Evolutionary conservation across 1,140 invertebrate genomes (phyloP).

Genomic region (Anagrus nilaparvatae): DNA sequence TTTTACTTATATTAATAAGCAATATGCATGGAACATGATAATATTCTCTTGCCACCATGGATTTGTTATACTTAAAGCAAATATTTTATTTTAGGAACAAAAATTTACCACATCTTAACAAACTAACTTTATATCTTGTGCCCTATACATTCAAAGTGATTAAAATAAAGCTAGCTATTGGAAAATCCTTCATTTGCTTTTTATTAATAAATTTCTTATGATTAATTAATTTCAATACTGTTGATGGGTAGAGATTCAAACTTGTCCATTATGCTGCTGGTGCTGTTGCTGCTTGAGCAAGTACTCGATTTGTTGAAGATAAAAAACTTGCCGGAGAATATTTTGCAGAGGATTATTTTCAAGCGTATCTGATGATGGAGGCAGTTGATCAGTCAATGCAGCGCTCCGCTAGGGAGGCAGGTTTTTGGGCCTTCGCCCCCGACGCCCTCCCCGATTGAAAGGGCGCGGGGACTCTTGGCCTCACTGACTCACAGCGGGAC

Average conservation of each 20-base stretch:
- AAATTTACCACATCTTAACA: too few species aligned
- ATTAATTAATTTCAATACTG: constrained; percentile 47
- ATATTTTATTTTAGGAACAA: too few species aligned
- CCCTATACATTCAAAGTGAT: too few species aligned
- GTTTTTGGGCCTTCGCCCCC: constrained; percentile 45
- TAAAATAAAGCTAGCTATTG: too few species aligned
- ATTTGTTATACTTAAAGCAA: too few species aligned
- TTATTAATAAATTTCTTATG: too few species aligned
- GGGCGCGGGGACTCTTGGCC: constrained; percentile 47
- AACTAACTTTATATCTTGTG: too few species aligned
- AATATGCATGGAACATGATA: too few species aligned
- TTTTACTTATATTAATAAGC: too few species aligned
- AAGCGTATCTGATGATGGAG: constrained; percentile 17
- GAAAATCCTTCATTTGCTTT: too few species aligned
- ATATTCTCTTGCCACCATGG: too few species aligned
- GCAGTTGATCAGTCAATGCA: constrained; percentile 17
- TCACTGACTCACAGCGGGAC: constrained; percentile 66
- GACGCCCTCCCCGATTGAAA: constrained; percentile 42
- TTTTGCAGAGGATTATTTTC: constrained; percentile 37
- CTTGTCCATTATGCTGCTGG: constrained; percentile 32
- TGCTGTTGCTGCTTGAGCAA: constrained; percentile 35
- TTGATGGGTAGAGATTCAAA: constrained; percentile 44
- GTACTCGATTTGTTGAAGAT: constrained; percentile 34
- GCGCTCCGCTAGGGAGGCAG: constrained; percentile 44
- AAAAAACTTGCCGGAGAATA: constrained; percentile 36